These are phyloP conservation scores for Luehdorfia chinensis DNA, from an alignment of 1,140 invertebrate species.

Conservation along the genomic window DNA sequence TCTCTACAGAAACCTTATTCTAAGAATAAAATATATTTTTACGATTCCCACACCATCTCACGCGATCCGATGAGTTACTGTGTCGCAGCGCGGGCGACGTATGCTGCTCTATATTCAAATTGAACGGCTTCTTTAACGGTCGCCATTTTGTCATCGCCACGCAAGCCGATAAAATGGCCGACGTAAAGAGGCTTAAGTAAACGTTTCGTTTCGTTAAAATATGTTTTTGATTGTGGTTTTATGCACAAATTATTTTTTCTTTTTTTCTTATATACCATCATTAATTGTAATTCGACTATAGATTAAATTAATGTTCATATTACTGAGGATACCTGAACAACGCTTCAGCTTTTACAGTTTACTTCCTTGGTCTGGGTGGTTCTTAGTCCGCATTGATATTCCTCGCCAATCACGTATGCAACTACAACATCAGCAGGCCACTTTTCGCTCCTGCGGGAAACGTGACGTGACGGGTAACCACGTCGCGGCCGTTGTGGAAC, in stretches of 20 bases:
- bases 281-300: no score
- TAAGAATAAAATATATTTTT: conserved; percentile 67
- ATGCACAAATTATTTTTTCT: not conserved
- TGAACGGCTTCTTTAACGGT: conserved; percentile 56
- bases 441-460: no score
- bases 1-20: conserved; percentile 38
- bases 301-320: no score
- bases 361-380: no score
- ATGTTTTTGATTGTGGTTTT: conserved; percentile 25
- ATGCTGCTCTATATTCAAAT: conserved; percentile 76
- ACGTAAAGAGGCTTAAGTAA: conserved; percentile 59
- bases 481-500: no score
- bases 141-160: conserved; percentile 70
- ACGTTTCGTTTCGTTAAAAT: conserved; percentile 38
- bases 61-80: conserved; percentile 74
- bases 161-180: conserved; percentile 56
- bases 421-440: no score
- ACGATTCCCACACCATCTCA: conserved; percentile 68
- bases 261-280: no score
- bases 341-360: no score
- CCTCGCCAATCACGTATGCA: no score
- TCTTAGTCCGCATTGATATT: no score
- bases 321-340: no score
- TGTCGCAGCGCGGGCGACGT: conserved; percentile 64
- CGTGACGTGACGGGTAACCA: no score